Evolutionary conservation across 23 tunicate genomes (phyloP), one percentile per base, ranked within the genome.

Genomic region (Clavelina lepadiformis): DNA sequence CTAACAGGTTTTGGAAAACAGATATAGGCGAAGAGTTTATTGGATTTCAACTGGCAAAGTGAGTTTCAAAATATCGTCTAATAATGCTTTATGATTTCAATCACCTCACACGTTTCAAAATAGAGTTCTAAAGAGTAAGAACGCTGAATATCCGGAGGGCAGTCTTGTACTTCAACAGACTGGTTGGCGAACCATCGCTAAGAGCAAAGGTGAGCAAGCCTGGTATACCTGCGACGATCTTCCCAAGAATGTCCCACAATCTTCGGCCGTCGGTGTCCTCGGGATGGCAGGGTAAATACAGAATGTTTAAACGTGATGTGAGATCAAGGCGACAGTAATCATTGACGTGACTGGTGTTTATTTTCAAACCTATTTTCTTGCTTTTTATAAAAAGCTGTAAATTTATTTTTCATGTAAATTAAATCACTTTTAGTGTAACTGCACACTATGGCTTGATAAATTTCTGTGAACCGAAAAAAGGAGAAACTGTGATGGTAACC

Each of bases 401-500:
- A n/a, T n/a, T n/a, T n/a, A n/a, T n/a, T n/a, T n/a, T n/a, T n/a
- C n/a, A n/a, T n/a, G n/a, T n/a, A n/a, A n/a, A n/a, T n/a, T n/a
- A n/a, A n/a, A n/a, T n/a, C n/a, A 41, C 6, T 53, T 45, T 66
- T 66, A 85, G 93, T 2, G 7, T 85, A 37, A 63, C 93, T 11
- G 93, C 82, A 3, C 77, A 77, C 44, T 18, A 28, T 15, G 93
- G 79, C 37, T 38, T 70, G 21, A 56, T 75, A 5, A 62, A 61
- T n/a, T 45, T 69, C n/a, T 85, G 82, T 46, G 41, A 70, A 35
- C 83, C 83, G 2, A 63, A 70, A 35, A 0, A 50, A 15, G 93
- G 93, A 26, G 83, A 85, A 31, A 85, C 91, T 18, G 68, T 83
- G 5, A 35, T 83, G 52, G 63, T 83, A 47, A 75, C 63, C 33